phyloP scores from a whole-genome alignment of 2,113 vertebrate genomes.

The Bombycilla garrulus region DNA sequence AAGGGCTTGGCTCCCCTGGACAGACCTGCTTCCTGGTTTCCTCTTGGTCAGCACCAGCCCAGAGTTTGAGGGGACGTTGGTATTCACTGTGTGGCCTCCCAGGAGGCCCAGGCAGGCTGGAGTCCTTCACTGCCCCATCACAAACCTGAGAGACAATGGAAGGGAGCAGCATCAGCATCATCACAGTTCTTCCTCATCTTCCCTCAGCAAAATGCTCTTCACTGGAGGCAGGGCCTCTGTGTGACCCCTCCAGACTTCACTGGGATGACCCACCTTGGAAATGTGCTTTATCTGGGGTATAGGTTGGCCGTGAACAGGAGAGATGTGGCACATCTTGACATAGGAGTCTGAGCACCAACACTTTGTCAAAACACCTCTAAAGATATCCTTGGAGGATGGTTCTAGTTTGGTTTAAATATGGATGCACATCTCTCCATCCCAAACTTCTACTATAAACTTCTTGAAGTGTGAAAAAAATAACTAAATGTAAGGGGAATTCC shows the following conservation, averaged over 20 bases:
- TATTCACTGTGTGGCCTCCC: neutral
- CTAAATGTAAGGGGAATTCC: neutral
- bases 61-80: slow-evolving; percentile 50
- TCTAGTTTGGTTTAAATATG: neutral
- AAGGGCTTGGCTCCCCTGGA: neutral
- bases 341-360: neutral
- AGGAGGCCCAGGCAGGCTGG: neutral
- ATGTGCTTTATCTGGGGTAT: neutral
- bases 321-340: rapidly evolving
- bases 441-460: neutral
- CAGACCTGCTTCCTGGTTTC: slow-evolving; percentile 83
- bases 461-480: neutral
- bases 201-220: neutral
- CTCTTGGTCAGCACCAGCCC: slow-evolving; percentile 77
- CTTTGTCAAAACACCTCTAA: neutral
- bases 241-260: neutral
- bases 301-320: neutral
- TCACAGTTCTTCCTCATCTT: neutral
- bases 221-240: neutral
- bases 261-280: rapidly evolving
- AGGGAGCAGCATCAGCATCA: neutral
- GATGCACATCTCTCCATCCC: neutral
- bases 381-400: neutral
- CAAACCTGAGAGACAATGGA: slow-evolving; percentile 47
- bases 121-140: neutral